Base-by-base conservation (phyloP, 2,797 vertebrate species). In the Hemitrygon akajei region DNA sequence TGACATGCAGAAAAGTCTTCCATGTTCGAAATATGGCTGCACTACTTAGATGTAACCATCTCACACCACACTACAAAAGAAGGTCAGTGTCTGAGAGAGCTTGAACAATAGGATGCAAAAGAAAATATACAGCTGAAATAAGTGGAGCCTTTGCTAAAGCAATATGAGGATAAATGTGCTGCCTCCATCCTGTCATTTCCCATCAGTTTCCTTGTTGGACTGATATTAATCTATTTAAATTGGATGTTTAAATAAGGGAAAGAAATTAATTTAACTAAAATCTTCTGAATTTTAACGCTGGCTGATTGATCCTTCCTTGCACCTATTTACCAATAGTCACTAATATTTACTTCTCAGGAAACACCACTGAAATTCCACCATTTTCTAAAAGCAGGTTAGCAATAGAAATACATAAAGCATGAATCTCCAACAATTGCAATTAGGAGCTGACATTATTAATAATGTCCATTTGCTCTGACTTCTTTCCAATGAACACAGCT, bases 1-100 rank as follows among this genome's bases (percentile, higher is more conserved):
- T 56, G 40, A 93, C 71, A 86, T 92, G 47, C 94, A 82, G 94
- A 80, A 69, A 30, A 94, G 34, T 94, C 14, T 94, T 87, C 94
- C 77, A 47, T 60, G 94, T 34, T 20, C 69, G 12, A 92, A 75
- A 56, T 76, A 93, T 60, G 47, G 10, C 81, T 63, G n/a, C 58
- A 56, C 71, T 75, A 27, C 30, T 30, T 58, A 14, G 37, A 76
- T 56, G 71, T 30, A 47, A 47, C 63, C 73, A 18, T 56, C 16
- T 93, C 20, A 76, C 27, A 93, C 27, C 56, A n/a, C 4, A 40
- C 25, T 76, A 92, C 47, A 47, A 16, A 71, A 25, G 14, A 92
- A 92, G 11, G 69, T 40, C 40, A 86, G 27, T 60, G 1, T 60
- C 10, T 58, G 1, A 58, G 81, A 84, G 56, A 20, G 25, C 22